Evolutionary conservation across 2,888 invertebrate genomes (phyloP), one percentile per base, ranked within the genome.

Genomic region (Luperina nickerlii): DNA sequence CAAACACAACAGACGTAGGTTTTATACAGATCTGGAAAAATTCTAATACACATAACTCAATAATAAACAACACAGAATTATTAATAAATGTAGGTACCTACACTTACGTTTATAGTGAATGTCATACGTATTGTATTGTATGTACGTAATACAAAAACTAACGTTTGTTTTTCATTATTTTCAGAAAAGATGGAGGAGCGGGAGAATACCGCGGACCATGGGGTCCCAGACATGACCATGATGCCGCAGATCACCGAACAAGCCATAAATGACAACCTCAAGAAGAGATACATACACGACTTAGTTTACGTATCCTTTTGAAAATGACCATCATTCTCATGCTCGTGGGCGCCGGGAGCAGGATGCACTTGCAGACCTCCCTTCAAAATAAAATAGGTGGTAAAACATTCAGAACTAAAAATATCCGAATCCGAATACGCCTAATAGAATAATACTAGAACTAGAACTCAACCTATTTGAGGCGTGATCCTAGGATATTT

Each of bases 221-320:
- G 99, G 88, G 98, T 99, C 92, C 98, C 98, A 92, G 99, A 99
- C 97, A 99, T 99, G 99, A 99, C 99, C 82, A 97, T 98, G 94
- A 98, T 99, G 97, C 98, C 98, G 89, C 98, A 98, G 97, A 98
- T 99, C 95, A 98, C 99, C 90, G 99, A 99, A 95, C 97, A 97
- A 89, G 98, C 98, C 93, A 99, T 99, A 97, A 99, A 99, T 96
- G 97, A 98, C 92, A 99, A 99, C 96, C 97, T 99, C 78, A 98
- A 98, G 95, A 97, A 98, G 87, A 98, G 99, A 92, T 99, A 99
- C 96, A 97, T 97, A 90, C 97, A 98, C 92, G 98, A 99, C 96
- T 97, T 98, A 92, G 98, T 99, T 94, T 99, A 99, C 94, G 99
- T 98, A 99, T 98, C 98, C 98, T 98, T 98, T 98, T 27, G 1